Percentiles rank a stretch among this genome's conserved stretches.
These are phyloP conservation scores for Aleiodes alternator DNA, from an alignment of 2,888 invertebrate genomes.

Conservation along the genomic window DNA sequence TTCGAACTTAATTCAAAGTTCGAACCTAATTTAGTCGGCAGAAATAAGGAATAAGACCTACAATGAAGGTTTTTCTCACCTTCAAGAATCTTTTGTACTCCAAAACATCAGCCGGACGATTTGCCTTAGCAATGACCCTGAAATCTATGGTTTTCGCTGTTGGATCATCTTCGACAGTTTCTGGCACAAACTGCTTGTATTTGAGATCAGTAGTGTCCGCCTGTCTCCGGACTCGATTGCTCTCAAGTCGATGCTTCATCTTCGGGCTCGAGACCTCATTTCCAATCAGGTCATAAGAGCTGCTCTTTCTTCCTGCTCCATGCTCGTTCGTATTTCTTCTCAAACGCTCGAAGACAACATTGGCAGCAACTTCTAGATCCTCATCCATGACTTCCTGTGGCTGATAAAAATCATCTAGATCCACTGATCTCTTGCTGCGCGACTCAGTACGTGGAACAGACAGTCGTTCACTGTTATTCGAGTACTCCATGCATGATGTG, in stretches of 20 bases:
- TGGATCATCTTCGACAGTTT: slow-evolving; percentile 52
- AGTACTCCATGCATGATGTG: slow-evolving; percentile 86
- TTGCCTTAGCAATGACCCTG: slow-evolving; percentile 63
- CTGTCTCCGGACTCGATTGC: slow-evolving; percentile 55
- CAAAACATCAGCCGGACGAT: slow-evolving; percentile 67
- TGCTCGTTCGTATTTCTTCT: slow-evolving; percentile 62
- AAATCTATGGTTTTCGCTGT: slow-evolving; percentile 62
- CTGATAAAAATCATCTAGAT: slow-evolving; percentile 57
- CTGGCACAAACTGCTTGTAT: slow-evolving; percentile 57
- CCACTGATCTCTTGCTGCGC: slow-evolving; percentile 77
- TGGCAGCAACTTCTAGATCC: slow-evolving; percentile 68
- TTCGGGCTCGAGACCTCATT: slow-evolving; percentile 42
- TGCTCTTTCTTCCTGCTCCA: slow-evolving; percentile 41
- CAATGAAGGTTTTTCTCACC: slow-evolving; percentile 56
- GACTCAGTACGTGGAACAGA: slow-evolving; percentile 78
- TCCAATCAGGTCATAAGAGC: slow-evolving; percentile 43
- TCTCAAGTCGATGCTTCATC: slow-evolving; percentile 48
- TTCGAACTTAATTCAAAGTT: no score
- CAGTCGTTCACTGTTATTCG: slow-evolving; percentile 81
- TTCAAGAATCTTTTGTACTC: slow-evolving; percentile 68
- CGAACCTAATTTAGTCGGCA: no score
- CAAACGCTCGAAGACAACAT: slow-evolving; percentile 70
- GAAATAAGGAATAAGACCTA: neutral
- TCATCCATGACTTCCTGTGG: slow-evolving; percentile 59
- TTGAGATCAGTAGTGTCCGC: slow-evolving; percentile 51